A percentile compares a stretch with the other conserved stretches of the same genome.
These are phyloP conservation scores for Arbacia lixula DNA, from an alignment of 53 echinoderm and acorn worm species.

Conservation along the genomic window DNA sequence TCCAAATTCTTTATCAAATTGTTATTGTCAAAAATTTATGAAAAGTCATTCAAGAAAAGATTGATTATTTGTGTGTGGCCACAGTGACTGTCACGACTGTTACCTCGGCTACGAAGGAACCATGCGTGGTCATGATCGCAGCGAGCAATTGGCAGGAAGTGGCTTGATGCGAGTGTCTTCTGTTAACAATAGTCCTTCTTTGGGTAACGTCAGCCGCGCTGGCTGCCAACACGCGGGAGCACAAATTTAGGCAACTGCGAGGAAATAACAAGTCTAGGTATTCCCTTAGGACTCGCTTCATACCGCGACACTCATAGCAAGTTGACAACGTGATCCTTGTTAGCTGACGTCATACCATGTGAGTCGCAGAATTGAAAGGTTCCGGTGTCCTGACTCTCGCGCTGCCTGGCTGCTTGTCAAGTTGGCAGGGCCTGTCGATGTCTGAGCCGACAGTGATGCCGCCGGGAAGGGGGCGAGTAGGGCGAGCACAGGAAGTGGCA, in stretches of 20 bases:
- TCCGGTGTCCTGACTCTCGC: conserved; percentile 32
- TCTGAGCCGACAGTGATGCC: conserved; percentile 50
- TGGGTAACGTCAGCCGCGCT: conserved; percentile 27
- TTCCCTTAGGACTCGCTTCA: conserved; percentile 38
- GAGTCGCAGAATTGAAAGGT: conserved; percentile 26
- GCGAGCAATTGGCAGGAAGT: background rate
- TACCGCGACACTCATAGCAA: no score
- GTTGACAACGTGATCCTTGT: no score
- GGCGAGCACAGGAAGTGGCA: conserved; percentile 54
- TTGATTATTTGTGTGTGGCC: no score
- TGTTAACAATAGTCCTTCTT: conserved; percentile 29
- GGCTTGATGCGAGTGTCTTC: conserved; percentile 3
- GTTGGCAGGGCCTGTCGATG: conserved; percentile 16
- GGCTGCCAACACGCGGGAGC: conserved; percentile 1
- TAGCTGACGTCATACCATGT: conserved; percentile 47
- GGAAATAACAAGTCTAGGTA: conserved; percentile 61
- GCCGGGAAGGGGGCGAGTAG: conserved; percentile 42
- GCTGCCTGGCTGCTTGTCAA: conserved; percentile 46
- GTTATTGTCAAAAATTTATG: no score
- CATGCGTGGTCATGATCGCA: background rate
- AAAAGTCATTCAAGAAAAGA: no score
- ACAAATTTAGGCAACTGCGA: conserved; percentile 1
- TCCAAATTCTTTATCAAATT: no score
- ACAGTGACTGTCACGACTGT: no score
- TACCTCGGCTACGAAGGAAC: no score